These are phyloP conservation scores for Lates calcarifer DNA, from an alignment of 2,113 vertebrate species.

Conservation along the genomic window DNA sequence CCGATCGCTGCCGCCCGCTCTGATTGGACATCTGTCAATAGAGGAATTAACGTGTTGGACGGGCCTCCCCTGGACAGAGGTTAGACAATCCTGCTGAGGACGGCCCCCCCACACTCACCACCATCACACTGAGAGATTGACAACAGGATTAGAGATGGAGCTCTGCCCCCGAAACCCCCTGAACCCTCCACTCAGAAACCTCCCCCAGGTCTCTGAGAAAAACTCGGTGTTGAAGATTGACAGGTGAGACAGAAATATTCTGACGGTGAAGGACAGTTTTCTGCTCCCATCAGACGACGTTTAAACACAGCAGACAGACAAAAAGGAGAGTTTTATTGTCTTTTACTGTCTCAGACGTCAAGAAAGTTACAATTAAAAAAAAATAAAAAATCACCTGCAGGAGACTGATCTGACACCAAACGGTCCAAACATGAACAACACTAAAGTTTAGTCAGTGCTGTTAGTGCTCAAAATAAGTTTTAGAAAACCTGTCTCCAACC, in stretches of 20 bases:
- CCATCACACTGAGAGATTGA: slow-evolving; percentile 63
- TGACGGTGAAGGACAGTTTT: slow-evolving; percentile 14
- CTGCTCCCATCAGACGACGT: neutral
- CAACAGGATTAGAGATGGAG: slow-evolving; percentile 72
- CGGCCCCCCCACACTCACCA: slow-evolving; percentile 15
- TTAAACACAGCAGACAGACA: no score
- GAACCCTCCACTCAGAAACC: neutral
- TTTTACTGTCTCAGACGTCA: neutral
- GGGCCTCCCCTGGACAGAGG: slow-evolving; percentile 45
- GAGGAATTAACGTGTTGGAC: slow-evolving; percentile 69
- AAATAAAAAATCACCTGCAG: no score
- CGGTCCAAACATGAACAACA: no score
- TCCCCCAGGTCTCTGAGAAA: slow-evolving; percentile 38
- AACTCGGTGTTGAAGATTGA: slow-evolving; percentile 50
- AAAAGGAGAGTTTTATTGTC: neutral
- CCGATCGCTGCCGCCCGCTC: slow-evolving; percentile 28
- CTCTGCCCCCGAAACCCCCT: neutral
- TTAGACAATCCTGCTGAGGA: slow-evolving; percentile 61
- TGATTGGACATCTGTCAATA: slow-evolving; percentile 79
- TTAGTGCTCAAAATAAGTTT: no score
- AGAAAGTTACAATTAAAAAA: neutral
- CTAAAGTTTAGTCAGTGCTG: no score
- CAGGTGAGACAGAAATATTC: slow-evolving; percentile 39
- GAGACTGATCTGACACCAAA: neutral
- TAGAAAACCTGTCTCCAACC: no score